phyloP scores from a whole-genome alignment of 2,113 vertebrate species.

The Tonatia bakeri region DNA sequence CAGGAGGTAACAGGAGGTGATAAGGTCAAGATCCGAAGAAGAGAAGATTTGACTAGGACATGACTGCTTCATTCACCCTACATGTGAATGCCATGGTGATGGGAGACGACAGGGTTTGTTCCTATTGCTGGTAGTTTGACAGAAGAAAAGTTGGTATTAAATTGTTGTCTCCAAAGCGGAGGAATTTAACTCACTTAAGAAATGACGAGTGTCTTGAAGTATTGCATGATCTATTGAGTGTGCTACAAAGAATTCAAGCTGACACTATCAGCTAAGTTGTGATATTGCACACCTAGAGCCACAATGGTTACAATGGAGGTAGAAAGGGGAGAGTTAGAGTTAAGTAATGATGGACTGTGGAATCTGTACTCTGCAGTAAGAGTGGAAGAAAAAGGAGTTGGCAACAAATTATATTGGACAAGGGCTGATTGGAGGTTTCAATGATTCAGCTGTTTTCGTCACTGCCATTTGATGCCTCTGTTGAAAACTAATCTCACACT shows the following conservation, averaged over 20 bases:
- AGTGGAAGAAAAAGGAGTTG: neutral
- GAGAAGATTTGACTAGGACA: neutral
- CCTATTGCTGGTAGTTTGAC: neutral
- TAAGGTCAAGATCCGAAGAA: neutral
- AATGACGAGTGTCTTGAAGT: neutral
- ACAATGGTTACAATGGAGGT: neutral
- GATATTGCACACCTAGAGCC: no score
- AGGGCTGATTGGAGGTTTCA: neutral
- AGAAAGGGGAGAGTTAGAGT: neutral
- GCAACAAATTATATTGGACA: neutral
- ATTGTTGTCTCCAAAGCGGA: neutral
- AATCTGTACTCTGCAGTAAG: neutral
- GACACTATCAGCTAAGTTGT: neutral
- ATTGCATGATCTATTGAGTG: neutral
- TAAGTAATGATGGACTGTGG: neutral
- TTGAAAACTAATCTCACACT: neutral
- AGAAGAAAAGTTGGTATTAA: neutral
- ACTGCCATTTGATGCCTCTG: neutral
- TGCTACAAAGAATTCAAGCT: neutral
- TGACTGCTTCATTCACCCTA: neutral
- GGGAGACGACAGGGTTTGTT: neutral
- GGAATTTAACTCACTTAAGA: neutral
- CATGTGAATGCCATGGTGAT: neutral
- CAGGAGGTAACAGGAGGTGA: neutral
- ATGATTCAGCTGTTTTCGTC: neutral